Conservation (phyloP, 2,797 vertebrate genomes). For the Bovichtus diacanthus region DNA sequence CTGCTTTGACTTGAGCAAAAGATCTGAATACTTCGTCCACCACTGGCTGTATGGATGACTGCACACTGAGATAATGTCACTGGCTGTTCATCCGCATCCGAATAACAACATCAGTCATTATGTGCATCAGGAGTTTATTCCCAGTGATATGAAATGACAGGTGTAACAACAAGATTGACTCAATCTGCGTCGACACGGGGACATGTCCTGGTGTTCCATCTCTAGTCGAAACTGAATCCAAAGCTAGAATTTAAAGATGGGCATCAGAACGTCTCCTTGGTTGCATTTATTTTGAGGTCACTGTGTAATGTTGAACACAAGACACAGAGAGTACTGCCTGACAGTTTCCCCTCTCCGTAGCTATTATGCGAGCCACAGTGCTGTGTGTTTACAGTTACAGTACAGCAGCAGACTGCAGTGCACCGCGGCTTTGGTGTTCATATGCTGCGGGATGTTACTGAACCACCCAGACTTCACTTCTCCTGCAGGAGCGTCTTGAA, state of each 20-base stretch:
- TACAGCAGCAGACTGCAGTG: constrained; percentile 54
- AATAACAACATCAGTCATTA: constrained; percentile 26
- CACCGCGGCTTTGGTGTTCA: constrained; percentile 60
- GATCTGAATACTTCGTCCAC: not conserved
- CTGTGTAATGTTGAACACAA: constrained; percentile 11
- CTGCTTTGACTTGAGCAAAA: not conserved
- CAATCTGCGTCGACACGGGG: constrained; percentile 33
- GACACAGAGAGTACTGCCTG: constrained; percentile 33
- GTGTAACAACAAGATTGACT: constrained; percentile 65
- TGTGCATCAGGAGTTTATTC: constrained; percentile 43
- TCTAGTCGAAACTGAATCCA: constrained; percentile 23
- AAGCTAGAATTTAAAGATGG: constrained; percentile 29
- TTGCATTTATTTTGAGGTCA: constrained; percentile 51
- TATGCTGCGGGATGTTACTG: constrained; percentile 67
- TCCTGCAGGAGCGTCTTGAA: constrained; percentile 71
- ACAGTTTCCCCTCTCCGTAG: constrained; percentile 41
- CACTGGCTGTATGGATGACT: constrained; percentile 1
- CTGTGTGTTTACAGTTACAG: constrained; percentile 42
- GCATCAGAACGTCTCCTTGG: constrained; percentile 32
- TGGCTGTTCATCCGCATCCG: constrained; percentile 34
- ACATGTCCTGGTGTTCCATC: constrained; percentile 30
- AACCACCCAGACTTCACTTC: constrained; percentile 72
- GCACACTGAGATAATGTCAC: constrained; percentile 7
- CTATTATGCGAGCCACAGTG: constrained; percentile 45
- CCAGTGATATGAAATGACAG: constrained; percentile 61